Conservation (phyloP, 1,140 invertebrate genomes). For the Helicoverpa zea region DNA sequence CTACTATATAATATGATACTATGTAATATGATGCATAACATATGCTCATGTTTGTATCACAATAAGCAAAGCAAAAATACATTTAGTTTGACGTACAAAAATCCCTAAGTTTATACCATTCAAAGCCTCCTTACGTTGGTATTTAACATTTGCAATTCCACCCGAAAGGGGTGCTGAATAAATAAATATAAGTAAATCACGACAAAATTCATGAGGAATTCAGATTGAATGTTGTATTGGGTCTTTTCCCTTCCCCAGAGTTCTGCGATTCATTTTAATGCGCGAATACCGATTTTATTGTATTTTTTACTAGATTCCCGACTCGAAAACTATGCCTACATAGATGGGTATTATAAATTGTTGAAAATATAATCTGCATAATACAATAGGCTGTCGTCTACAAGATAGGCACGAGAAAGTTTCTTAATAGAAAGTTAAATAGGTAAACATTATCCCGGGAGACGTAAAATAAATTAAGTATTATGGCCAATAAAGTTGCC, state of each 20-base stretch:
- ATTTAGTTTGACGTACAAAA: neutral
- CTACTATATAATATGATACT: too few relatives aligned
- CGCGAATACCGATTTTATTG: neutral
- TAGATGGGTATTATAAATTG: neutral
- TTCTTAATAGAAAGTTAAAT: too few relatives aligned
- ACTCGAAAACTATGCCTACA: neutral
- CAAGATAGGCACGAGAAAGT: too few relatives aligned
- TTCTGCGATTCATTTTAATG: conserved; percentile 2
- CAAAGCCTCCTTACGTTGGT: neutral
- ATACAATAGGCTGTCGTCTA: too few relatives aligned
- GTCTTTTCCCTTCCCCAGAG: neutral
- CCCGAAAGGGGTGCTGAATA: conserved; percentile 11
- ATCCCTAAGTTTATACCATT: neutral
- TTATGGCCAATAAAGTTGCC: neutral
- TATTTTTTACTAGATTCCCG: neutral
- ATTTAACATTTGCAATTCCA: conserved; percentile 20
- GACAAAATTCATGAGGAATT: conserved; percentile 12
- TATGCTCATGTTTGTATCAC: too few relatives aligned
- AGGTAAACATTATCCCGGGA: too few relatives aligned
- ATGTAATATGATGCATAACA: too few relatives aligned
- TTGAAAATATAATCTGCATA: neutral
- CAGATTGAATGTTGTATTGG: conserved; percentile 4
- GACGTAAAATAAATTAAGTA: neutral
- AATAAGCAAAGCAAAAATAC: too few relatives aligned
- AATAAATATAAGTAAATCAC: conserved; percentile 28